Evolutionary conservation across 2,113 vertebrate genomes (phyloP), one percentile per base, ranked within the genome.

Genomic region (Nannospalax galili): DNA sequence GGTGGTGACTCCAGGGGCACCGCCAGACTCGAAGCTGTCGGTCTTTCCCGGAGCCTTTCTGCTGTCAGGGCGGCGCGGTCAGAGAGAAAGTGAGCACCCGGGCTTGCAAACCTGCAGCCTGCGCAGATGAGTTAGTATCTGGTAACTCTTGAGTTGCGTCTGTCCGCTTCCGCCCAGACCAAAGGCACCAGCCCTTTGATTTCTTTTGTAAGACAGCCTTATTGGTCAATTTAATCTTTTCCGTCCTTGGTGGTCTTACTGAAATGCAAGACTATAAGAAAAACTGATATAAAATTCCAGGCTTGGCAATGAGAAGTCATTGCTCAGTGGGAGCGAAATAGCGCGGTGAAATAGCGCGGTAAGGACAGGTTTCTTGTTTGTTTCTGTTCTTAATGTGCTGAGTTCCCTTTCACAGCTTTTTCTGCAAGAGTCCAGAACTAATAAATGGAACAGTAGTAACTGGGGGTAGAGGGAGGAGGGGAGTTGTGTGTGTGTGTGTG

Each of bases 91-190:
- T 6, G 92, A 58, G 92, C 52, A 5, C 90, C 1, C 0, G 62
- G 60, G n/a, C 65, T 70, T 45, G 20, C 20, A 4, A 74, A 19
- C 32, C 40, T 85, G 58, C 30, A 7, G 91, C 35, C 28, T 17
- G 62, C 40, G 1, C 35, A 35, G 82, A 95, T 42, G 79, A 87
- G 89, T 97, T 96, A 93, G 82, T 80, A 96, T 40, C 93, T 97
- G 96, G 80, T 88, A 97, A 98, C 97, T 97, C 97, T 70, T 91
- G 96, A 98, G 97, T 98, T 98, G 97, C 45, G 19, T 64, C 81
- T 42, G 60, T 72, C 78, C 37, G n/a, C 88, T 80, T 30, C 60
- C 24, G 1, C 79, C 1, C 40, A 37, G 85, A 69, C 74, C 52
- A 26, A 92, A 92, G 79, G 70, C 37, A 3, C 52, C 62, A 37